Evolutionary conservation across 1,140 invertebrate genomes (phyloP), one percentile per base, ranked within the genome.

Genomic region (Drosophila erecta): DNA sequence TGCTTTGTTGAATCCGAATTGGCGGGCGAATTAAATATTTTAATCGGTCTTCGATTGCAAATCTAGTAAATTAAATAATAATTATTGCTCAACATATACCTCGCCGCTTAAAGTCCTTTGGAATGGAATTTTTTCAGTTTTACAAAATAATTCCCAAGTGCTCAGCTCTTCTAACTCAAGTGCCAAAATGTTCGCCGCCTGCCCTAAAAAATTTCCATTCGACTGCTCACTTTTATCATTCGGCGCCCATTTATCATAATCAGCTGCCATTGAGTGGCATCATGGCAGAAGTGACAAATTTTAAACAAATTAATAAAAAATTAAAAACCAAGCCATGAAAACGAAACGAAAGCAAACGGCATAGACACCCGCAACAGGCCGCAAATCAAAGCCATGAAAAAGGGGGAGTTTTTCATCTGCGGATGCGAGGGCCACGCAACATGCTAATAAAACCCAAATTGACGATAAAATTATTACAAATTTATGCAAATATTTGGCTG

Each of bases 401-500:
- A 50, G 40, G 53, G 62, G 66, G 79, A 27, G 47, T 59, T 43
- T 41, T 55, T 50, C 41, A 43, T 1, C 41, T 40, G 46, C n/a
- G 46, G 44, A 62, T 57, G 56, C 60, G 61, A 80, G 83, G 69
- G 83, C 65, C 79, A 78, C 64, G 84, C 55, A 87, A 89, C 83
- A 87, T 66, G 83, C 83, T 87, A 87, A 87, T 87, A 87, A 87
- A 87, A 87, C 74, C 81, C 84, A 87, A 87, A 87, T 87, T 87
- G 83, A 89, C 83, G 83, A 87, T 87, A 87, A 87, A 87, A 87
- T 87, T 87, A 87, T 87, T 87, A 87, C 83, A 87, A 87, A 87
- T 87, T 87, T 87, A 87, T 87, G 83, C 83, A 87, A 87, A 87
- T 87, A 87, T 87, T 87, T 87, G 83, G 84, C 15, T 40, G 61